Base-by-base conservation (phyloP, 2,797 vertebrate genomes). In the Pangasius macronema region DNA sequence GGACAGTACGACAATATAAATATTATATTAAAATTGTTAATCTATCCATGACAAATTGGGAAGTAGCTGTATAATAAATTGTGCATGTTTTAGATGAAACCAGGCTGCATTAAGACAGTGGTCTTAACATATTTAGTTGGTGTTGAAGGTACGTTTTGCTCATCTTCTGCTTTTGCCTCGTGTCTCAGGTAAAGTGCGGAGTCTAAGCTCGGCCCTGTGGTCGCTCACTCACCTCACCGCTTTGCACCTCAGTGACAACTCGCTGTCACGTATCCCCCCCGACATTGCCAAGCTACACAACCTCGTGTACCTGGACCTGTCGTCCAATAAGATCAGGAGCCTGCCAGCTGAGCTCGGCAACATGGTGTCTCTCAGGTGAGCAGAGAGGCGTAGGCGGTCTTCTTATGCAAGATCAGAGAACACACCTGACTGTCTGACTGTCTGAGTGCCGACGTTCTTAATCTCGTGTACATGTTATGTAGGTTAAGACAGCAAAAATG, bases 251-350 rank as follows among this genome's bases (percentile, higher is more conserved):
- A 97, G 97, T 96, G 98, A 99, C 96, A 99, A 99, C 95, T 98
- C 96, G 82, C 94, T 99, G 95, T 99, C 97, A 93, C 97, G 97
- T 87, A 98, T 99, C 95, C 98, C 98, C 94, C 97, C 98, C 94
- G 98, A 99, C 96, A 99, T 99, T 97, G 97, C 98, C 97, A 99
- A 98, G 97, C 96, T 99, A 96, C 97, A 99, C 93, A 99, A 99
- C 96, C 96, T 99, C 94, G 97, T 97, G 89, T 98, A 98, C 95
- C 95, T 99, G 96, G 98, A 99, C 96, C 95, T 99, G 93, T 99
- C 98, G 82, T 98, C 97, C 94, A 99, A 99, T 94, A 99, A 99
- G 96, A 99, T 99, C 86, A 98, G 97, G 96, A 99, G 97, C 96
- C 97, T 99, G 96, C 98, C 98, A 91, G 95, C 98, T 94, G 98